Evolutionary conservation across 2,113 vertebrate genomes (phyloP), one percentile per base, ranked within the genome.

Genomic region (Danionella cerebrum): DNA sequence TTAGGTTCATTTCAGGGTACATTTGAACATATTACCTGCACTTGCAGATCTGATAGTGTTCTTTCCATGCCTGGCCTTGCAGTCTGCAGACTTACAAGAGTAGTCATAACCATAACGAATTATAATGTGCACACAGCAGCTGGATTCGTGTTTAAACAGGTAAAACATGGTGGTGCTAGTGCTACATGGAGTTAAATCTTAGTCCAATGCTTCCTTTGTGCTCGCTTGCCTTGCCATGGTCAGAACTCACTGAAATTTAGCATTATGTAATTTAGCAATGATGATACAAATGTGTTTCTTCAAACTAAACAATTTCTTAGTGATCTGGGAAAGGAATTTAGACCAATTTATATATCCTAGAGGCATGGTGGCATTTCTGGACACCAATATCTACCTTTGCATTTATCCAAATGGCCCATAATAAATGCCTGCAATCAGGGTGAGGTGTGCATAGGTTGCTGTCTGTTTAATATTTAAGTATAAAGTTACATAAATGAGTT

Each of bases 91-190:
- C 41, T 18, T 16, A 44, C 41, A 44, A n/a, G 29, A 12, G 29
- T n/a, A 52, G 6, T 29, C 9, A 53, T 5, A 11, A 1, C 13
- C 1, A 24, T 18, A 47, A 25, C 33, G 38, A 54, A 14, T 58
- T 35, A 42, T 33, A n/a, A 42, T 66, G 50, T 39, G 64, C 16
- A 27, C 33, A 36, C 41, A 36, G 21, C 42, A 47, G 16, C 27
- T 44, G 36, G 27, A 55, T 41, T 57, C 67, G 2, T 69, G 67
- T 60, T 31, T 3, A 42, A 50, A 39, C 55, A 39, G n/a, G 55
- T 36, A 22, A 16, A 57, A 58, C 29, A 69, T 69, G 45, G 55
- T 60, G 67, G 53, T 44, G 22, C 52, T 58, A 53, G 58, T 60
- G 41, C 45, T 48, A 60, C 44, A 42, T 3, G 55, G 45, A 31